Conservation (phyloP, 1,140 invertebrate species). For the Phymastichus coffea region DNA sequence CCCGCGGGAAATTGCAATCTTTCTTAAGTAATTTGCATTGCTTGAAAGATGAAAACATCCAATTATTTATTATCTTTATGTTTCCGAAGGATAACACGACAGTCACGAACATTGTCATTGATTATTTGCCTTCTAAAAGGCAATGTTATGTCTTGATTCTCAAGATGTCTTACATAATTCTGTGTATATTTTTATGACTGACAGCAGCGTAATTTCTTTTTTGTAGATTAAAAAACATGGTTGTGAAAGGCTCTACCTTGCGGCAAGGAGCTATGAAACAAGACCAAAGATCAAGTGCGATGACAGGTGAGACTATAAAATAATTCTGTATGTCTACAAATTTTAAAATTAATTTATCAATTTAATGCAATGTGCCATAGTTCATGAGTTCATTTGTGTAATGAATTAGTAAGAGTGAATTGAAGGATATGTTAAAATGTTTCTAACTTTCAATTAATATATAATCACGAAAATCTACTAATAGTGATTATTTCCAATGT, state of each 20-base stretch:
- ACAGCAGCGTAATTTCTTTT: no score
- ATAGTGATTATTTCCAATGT: no score
- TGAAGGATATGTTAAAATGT: no score
- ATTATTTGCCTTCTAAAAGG: slow-evolving; percentile 33
- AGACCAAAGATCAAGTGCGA: slow-evolving; percentile 34
- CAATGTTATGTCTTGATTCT: slow-evolving; percentile 36
- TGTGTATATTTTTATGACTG: slow-evolving; percentile 8
- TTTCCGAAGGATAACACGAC: no score
- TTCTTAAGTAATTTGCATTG: background rate
- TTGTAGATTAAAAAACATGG: slow-evolving; percentile 51
- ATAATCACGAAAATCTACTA: no score
- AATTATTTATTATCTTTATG: no score
- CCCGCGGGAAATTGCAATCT: background rate
- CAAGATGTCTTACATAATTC: slow-evolving; percentile 46
- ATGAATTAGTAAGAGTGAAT: no score
- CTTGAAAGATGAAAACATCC: background rate
- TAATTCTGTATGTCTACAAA: no score
- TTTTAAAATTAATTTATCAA: no score
- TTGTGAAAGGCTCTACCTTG: slow-evolving; percentile 39
- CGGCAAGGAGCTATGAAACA: slow-evolving; percentile 38
- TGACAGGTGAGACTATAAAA: slow-evolving; percentile 39
- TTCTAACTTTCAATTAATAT: no score
- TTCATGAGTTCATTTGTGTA: no score
- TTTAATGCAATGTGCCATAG: no score
- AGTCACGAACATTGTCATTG: slow-evolving; percentile 30